These are phyloP conservation scores for Pollachius pollachius DNA, from an alignment of 2,113 vertebrate species.

Conservation along the genomic window DNA sequence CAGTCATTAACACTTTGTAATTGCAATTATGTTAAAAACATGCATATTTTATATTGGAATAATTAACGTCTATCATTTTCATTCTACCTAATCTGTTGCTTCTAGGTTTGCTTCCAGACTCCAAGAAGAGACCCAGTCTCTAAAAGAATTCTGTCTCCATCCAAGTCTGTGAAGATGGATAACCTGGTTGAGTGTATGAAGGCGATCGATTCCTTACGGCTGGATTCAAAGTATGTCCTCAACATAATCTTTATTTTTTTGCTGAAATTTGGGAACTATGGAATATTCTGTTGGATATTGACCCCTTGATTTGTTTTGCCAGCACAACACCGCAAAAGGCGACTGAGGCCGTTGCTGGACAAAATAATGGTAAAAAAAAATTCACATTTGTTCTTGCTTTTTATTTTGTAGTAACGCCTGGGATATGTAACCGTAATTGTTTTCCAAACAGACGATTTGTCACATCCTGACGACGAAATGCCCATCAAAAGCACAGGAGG, in stretches of 20 bases:
- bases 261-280: not conserved
- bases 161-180: conserved; percentile 56
- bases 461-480: conserved; percentile 65
- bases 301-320: no score
- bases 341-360: no score
- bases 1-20: not conserved
- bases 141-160: conserved; percentile 81
- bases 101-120: conserved; percentile 92
- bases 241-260: not conserved
- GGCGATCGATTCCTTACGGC: conserved; percentile 38
- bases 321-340: no score
- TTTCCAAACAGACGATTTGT: conserved; percentile 35
- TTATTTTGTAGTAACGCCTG: no score
- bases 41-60: not conserved
- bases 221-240: conserved; percentile 48
- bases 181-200: conserved; percentile 52
- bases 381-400: no score
- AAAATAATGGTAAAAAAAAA: no score
- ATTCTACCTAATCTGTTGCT: not conserved
- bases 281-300: not conserved
- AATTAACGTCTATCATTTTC: not conserved
- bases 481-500: conserved; percentile 67
- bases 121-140: conserved; percentile 87
- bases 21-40: not conserved
- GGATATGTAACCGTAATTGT: no score